Conservation (phyloP, 2,888 invertebrate genomes). For the Endotricha flammealis region DNA sequence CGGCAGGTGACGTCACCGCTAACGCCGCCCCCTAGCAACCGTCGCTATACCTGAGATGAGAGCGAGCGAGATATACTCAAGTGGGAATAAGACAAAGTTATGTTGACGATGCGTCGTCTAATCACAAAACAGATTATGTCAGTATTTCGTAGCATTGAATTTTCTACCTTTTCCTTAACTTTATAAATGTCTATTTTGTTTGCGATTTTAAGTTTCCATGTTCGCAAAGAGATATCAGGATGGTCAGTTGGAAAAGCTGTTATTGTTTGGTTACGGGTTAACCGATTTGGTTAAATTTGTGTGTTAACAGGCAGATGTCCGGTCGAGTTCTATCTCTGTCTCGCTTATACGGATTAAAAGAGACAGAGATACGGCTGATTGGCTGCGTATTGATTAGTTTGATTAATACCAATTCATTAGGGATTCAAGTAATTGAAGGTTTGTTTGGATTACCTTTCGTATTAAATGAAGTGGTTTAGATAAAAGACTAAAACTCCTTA, state of each 20-base stretch:
- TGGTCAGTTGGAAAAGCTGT: slow-evolving; percentile 75
- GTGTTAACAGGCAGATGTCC: slow-evolving; percentile 71
- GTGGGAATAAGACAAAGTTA: slow-evolving; percentile 55
- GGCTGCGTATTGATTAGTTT: slow-evolving; percentile 60
- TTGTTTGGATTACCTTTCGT: slow-evolving; percentile 17
- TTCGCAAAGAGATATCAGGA: slow-evolving; percentile 24
- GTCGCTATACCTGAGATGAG: slow-evolving; percentile 74
- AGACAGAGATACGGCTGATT: slow-evolving; percentile 45
- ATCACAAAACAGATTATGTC: slow-evolving; percentile 24
- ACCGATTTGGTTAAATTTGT: slow-evolving; percentile 77
- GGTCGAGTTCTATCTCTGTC: slow-evolving; percentile 46
- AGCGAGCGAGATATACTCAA: slow-evolving; percentile 47
- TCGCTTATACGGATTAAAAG: slow-evolving; percentile 19
- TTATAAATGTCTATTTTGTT: slow-evolving; percentile 25
- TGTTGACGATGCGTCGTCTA: slow-evolving; percentile 36
- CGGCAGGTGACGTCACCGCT: slow-evolving; percentile 58
- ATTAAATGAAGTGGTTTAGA: too few relatives aligned
- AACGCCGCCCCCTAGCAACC: slow-evolving; percentile 73
- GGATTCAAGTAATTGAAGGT: slow-evolving; percentile 41
- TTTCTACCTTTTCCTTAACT: rapidly evolving
- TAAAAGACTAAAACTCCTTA: too few relatives aligned
- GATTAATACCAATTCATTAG: slow-evolving; percentile 54
- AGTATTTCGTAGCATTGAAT: slow-evolving; percentile 3
- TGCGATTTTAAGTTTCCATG: slow-evolving; percentile 12
- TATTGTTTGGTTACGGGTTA: slow-evolving; percentile 77